Conservation (phyloP, 92 coral and sea anemone genomes). For the Phymanthus crucifer region DNA sequence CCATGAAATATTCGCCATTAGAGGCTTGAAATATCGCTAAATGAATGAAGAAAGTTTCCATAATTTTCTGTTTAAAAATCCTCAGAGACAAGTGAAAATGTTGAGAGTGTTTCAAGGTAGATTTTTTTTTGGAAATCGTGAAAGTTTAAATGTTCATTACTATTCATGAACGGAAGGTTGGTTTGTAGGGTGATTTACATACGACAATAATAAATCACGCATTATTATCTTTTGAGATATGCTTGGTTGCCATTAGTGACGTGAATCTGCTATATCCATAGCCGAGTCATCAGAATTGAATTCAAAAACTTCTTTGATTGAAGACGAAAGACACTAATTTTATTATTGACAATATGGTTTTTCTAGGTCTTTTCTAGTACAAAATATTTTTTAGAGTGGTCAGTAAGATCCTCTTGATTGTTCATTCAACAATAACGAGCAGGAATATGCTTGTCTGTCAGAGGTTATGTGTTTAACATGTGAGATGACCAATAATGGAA, state of each 20-base stretch:
- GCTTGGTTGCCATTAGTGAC: constrained; percentile 20
- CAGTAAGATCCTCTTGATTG: too few relatives aligned
- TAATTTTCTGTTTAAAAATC: background rate
- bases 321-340: too few relatives aligned
- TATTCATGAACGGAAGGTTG: constrained; percentile 12
- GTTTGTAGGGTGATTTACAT: constrained; percentile 13
- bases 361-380: too few relatives aligned
- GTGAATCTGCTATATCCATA: background rate
- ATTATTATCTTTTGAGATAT: background rate
- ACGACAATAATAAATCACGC: background rate
- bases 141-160: constrained; percentile 17
- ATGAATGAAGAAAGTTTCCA: background rate
- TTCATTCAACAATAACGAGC: too few relatives aligned
- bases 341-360: too few relatives aligned
- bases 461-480: too few relatives aligned
- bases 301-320: too few relatives aligned
- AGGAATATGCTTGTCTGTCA: background rate
- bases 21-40: background rate
- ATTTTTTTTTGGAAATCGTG: constrained; percentile 19
- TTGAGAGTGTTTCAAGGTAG: background rate
- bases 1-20: background rate
- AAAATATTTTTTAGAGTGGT: too few relatives aligned
- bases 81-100: background rate
- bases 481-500: too few relatives aligned
- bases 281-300: too few relatives aligned